Conservation (phyloP, 2,113 vertebrate genomes). For the Pleuronectes platessa region DNA sequence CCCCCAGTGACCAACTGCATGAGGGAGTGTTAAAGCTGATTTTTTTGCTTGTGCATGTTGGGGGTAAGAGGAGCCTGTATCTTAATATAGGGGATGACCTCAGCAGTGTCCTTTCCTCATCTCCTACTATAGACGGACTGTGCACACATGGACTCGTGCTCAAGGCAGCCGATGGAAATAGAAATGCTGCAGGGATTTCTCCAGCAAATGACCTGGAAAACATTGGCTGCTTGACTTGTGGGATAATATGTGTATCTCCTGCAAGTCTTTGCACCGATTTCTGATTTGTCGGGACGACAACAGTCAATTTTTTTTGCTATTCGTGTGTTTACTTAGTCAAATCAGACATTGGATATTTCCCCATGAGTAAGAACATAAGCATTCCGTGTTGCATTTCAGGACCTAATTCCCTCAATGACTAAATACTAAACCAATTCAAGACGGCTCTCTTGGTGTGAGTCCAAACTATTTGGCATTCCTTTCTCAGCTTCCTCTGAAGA, state of each 20-base stretch:
- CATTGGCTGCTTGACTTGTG: slow-evolving; percentile 68
- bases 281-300: slow-evolving; percentile 32
- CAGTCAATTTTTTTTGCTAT: slow-evolving; percentile 20
- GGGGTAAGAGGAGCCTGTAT: slow-evolving; percentile 65
- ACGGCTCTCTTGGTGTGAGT: slow-evolving; percentile 63
- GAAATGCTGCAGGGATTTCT: slow-evolving; percentile 81
- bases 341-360: slow-evolving; percentile 28
- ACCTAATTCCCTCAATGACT: slow-evolving; percentile 58
- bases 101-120: slow-evolving; percentile 74
- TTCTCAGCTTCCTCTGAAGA: slow-evolving; percentile 55
- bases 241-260: slow-evolving; percentile 58
- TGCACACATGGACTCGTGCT: slow-evolving; percentile 73
- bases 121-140: slow-evolving; percentile 73
- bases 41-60: slow-evolving; percentile 43
- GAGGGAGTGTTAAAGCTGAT: slow-evolving; percentile 6
- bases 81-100: slow-evolving; percentile 82
- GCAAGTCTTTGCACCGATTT: slow-evolving; percentile 30
- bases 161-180: slow-evolving; percentile 77
- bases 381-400: slow-evolving; percentile 30
- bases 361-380: neutral
- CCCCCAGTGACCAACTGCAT: neutral
- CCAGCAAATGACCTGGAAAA: slow-evolving; percentile 82
- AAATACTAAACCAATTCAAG: slow-evolving; percentile 67
- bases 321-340: slow-evolving; percentile 35
- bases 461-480: slow-evolving; percentile 77